Evolutionary conservation across 1,140 invertebrate species (phyloP).

Genomic region (Heliconius melpomene): DNA sequence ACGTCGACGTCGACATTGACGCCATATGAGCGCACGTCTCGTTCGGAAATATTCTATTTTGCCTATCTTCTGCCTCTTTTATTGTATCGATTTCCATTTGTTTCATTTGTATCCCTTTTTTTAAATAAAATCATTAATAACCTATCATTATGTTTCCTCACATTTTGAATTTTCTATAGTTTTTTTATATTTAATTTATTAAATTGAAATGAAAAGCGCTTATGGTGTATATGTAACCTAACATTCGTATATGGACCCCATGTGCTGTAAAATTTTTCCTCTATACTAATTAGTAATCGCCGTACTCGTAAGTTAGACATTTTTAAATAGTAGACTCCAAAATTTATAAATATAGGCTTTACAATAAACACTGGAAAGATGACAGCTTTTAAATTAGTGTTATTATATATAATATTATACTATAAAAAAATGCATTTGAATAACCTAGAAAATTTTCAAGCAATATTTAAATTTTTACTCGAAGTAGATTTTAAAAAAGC

Average conservation of each 20-base stretch:
- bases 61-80: too few relatives aligned
- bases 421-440: not conserved
- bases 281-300: conserved; percentile 21
- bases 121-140: not conserved
- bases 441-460: not conserved
- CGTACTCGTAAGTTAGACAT: conserved; percentile 28
- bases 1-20: conserved; percentile 94
- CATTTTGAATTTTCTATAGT: too few relatives aligned
- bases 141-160: too few relatives aligned
- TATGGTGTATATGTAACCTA: too few relatives aligned
- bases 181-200: too few relatives aligned
- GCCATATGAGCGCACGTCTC: conserved; percentile 86
- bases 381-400: conserved; percentile 17
- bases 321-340: conserved; percentile 21
- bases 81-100: too few relatives aligned
- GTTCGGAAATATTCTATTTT: too few relatives aligned
- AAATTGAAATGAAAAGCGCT: too few relatives aligned
- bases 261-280: conserved; percentile 22
- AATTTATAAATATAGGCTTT: conserved; percentile 7
- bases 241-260: conserved; percentile 19
- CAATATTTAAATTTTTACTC: conserved; percentile 10
- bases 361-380: conserved; percentile 14
- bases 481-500: not conserved
- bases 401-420: not conserved
- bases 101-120: not conserved